Percentiles rank a stretch among this genome's conserved stretches.
Evolutionary conservation across 1,140 invertebrate genomes (phyloP).

Genomic region (Chelonus insularis): DNA sequence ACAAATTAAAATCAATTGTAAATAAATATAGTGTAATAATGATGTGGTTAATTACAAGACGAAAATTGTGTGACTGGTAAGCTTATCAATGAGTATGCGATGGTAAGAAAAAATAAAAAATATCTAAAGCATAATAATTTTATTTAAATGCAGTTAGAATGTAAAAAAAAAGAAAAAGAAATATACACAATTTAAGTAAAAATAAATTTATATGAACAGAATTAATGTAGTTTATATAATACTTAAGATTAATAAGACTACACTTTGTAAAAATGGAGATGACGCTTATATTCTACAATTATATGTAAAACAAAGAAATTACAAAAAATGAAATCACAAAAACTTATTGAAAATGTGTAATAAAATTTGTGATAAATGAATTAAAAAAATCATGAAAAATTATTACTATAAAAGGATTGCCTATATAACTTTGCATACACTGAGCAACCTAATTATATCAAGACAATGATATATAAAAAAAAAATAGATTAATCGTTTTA

Average conservation of each 20-base stretch:
- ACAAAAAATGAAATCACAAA: slow-evolving; percentile 26
- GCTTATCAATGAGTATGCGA: neutral
- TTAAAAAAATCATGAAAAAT: slow-evolving; percentile 28
- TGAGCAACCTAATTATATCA: slow-evolving; percentile 18
- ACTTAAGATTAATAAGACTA: slow-evolving; percentile 34
- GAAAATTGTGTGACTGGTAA: slow-evolving; percentile 3
- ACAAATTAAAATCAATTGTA: slow-evolving; percentile 22
- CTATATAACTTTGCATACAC: slow-evolving; percentile 34
- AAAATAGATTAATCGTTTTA: neutral
- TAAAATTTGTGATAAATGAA: slow-evolving; percentile 46
- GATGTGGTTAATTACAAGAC: neutral
- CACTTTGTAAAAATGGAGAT: slow-evolving; percentile 38
- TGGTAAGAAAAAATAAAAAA: slow-evolving; percentile 7
- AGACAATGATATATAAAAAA: neutral
- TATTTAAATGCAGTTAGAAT: too few relatives aligned
- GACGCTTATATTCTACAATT: slow-evolving; percentile 49
- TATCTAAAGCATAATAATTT: too few relatives aligned
- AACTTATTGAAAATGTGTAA: slow-evolving; percentile 43
- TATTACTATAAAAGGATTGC: slow-evolving; percentile 22
- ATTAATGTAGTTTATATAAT: slow-evolving; percentile 36
- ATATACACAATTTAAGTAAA: neutral
- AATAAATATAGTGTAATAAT: slow-evolving; percentile 24
- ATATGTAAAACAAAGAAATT: slow-evolving; percentile 37
- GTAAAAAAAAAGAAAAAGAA: neutral
- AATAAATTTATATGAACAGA: slow-evolving; percentile 30